Evolutionary conservation across 2,888 invertebrate species (phyloP).

Genomic region (Caenorhabditis sp.): DNA sequence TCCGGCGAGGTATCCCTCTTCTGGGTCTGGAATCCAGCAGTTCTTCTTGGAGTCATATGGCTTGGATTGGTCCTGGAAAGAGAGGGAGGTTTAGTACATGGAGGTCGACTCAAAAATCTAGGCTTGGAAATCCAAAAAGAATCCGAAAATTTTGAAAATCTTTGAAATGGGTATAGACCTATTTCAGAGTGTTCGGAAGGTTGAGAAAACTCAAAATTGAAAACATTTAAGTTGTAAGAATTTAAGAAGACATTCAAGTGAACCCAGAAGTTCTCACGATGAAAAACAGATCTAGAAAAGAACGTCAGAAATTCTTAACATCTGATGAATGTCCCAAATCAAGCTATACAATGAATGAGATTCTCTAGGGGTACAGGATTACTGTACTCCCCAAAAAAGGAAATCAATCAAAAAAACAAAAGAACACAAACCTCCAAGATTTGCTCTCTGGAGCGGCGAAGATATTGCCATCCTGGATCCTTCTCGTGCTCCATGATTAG

Average conservation of each 20-base stretch:
- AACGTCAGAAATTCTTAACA: too few species aligned
- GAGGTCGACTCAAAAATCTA: too few species aligned
- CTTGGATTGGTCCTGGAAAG: conserved; percentile 76
- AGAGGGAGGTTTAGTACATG: too few species aligned
- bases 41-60: conserved; percentile 80
- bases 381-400: neutral
- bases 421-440: conserved; percentile 74
- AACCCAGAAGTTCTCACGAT: too few species aligned
- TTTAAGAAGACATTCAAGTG: too few species aligned
- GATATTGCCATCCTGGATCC: conserved; percentile 83
- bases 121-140: neutral
- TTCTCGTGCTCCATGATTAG: conserved; percentile 79
- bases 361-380: neutral
- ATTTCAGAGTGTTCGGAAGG: too few species aligned
- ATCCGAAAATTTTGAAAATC: neutral
- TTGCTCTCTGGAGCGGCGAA: conserved; percentile 81
- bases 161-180: too few species aligned
- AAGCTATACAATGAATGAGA: neutral
- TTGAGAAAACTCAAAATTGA: too few species aligned
- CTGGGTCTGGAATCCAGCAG: conserved; percentile 79
- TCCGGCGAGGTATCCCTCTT: conserved; percentile 92
- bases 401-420: neutral
- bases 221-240: too few species aligned
- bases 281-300: too few species aligned
- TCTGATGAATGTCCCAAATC: too few species aligned